Evolutionary conservation across 1,140 invertebrate genomes (phyloP), one percentile per base, ranked within the genome.

Genomic region (Microplitis demolitor): DNA sequence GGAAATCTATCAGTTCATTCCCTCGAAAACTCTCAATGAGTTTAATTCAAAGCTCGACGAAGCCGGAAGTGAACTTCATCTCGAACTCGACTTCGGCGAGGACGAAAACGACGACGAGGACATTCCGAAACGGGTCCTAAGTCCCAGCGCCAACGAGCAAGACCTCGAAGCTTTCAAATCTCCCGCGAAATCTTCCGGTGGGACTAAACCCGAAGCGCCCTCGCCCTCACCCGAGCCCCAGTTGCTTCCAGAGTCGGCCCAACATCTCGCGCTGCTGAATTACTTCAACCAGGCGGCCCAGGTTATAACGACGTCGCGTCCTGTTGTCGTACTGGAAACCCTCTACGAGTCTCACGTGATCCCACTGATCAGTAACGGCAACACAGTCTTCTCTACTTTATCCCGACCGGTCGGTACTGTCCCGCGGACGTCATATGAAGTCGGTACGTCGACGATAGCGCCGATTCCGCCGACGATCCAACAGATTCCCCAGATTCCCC

Each of bases 1-100:
- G 88, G 94, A 96, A 79, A 91, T 93, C 35, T 96, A 94, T 84
- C 93, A 95, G 75, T 95, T 95, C 78, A 92, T 94, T 34, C 94
- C 94, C 0, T 95, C 93, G 73, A 95, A 95, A 83, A 95, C 94
- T 3, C 87, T 96, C 11, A 96, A 95, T 76, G 95, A 97, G 82
- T 96, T 96, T 83, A 95, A 96, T 75, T 94, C 93, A 61, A 91
- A 92, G 58, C 86, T 95, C 35, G 93, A 96, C 79, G 94, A 96
- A 86, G 94, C 95, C n/a, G 94, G 94, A 1, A 95, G 94, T 2
- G 94, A 96, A 83, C 82, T 96, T 5, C 93, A 96, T 79, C 85
- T 96, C 62, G 93, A 96, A 81, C 84, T 96, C 11, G 93, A 96
- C 79, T 94, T 94, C 77, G 92, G 94, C 6, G 93, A 96, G 77